phyloP scores from a whole-genome alignment of 30 jellyfish, hydroid and myxozoan species.

The Aurelia aurita region DNA sequence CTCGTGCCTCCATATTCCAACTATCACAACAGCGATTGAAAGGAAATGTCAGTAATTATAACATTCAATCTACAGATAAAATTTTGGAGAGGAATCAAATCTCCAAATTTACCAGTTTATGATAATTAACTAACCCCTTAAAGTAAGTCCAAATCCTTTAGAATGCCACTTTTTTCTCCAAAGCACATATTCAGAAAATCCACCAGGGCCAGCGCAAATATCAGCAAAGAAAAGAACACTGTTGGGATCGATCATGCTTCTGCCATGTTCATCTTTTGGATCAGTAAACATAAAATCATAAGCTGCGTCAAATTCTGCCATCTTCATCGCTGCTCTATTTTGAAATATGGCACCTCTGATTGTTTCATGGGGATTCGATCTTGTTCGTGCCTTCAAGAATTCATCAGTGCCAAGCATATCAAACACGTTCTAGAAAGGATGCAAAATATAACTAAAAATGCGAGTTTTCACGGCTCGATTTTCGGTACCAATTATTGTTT shows the following conservation, averaged over 20 bases:
- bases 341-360: constrained; percentile 97
- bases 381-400: constrained; percentile 87
- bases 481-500: too few species aligned
- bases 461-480: too few species aligned
- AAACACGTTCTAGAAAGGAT: constrained; percentile 59
- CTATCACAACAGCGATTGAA: too few species aligned
- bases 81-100: too few species aligned
- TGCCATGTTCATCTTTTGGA: constrained; percentile 64
- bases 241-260: constrained; percentile 30
- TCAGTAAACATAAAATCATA: constrained; percentile 90
- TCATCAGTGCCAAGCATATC: constrained; percentile 88
- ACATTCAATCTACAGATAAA: too few species aligned
- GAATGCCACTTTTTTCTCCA: constrained; percentile 97
- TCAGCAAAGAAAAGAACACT: constrained; percentile 94
- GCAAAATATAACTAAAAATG: neutral
- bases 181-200: constrained; percentile 92
- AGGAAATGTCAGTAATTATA: too few species aligned
- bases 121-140: constrained; percentile 38
- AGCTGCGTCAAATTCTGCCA: constrained; percentile 97
- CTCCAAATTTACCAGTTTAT: too few species aligned
- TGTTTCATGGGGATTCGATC: constrained; percentile 94
- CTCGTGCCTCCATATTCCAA: too few species aligned
- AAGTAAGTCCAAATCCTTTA: constrained; percentile 94
- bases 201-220: constrained; percentile 99
- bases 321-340: constrained; percentile 98